Evolutionary conservation across 2,888 invertebrate genomes (phyloP).

Genomic region (Sphaerophoria rueppellii): DNA sequence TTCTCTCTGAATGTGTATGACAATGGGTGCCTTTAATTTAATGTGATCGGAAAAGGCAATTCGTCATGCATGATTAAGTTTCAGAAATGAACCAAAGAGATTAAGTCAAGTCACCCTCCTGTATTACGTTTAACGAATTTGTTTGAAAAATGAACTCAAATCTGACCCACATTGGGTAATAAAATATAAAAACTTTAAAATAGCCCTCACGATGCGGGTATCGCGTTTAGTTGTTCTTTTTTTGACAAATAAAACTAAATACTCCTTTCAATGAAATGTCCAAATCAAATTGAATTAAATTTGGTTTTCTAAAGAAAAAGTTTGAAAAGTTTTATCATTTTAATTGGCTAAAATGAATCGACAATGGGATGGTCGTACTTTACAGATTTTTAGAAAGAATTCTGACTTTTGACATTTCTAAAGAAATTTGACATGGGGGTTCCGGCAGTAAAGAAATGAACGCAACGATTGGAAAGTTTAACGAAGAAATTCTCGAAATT

Average conservation of each 20-base stretch:
- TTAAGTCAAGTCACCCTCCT: constrained; percentile 38
- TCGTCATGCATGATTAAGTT: constrained; percentile 67
- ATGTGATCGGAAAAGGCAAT: constrained; percentile 50
- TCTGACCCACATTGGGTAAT: constrained; percentile 69
- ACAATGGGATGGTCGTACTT: constrained; percentile 1
- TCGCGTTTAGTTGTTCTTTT: neutral
- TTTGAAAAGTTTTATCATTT: constrained; percentile 1
- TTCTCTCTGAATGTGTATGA: neutral
- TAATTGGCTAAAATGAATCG: constrained; percentile 48
- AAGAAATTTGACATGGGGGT: constrained; percentile 29
- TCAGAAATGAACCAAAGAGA: neutral
- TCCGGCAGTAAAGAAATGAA: neutral
- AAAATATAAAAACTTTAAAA: constrained; percentile 63
- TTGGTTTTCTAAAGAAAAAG: constrained; percentile 11
- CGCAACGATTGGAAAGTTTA: neutral
- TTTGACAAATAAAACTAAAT: constrained; percentile 25
- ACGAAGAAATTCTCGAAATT: neutral
- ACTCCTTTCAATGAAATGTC: constrained; percentile 47
- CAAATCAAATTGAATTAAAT: constrained; percentile 44
- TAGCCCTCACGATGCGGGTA: constrained; percentile 51
- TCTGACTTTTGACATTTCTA: constrained; percentile 30
- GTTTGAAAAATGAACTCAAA: constrained; percentile 53
- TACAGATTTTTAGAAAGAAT: constrained; percentile 11
- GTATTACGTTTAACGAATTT: constrained; percentile 51
- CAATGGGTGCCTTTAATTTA: neutral